Evolutionary conservation across 1,140 invertebrate genomes (phyloP), one percentile per base, ranked within the genome.

Genomic region (Aleiodes sp.): DNA sequence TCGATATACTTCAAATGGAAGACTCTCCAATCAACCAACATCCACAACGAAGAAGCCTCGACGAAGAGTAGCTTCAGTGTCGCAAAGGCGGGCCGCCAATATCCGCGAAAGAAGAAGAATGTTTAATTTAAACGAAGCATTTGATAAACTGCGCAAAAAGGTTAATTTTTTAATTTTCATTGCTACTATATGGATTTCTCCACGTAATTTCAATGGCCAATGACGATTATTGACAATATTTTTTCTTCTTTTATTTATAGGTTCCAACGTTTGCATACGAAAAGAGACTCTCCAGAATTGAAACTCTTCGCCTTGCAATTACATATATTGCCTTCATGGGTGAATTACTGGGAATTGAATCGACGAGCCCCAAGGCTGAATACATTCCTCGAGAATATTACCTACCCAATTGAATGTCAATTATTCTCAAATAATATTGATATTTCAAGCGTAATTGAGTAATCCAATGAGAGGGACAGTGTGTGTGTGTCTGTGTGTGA

Each of bases 241-340:
- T 10, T 24, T 9, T 29, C 4, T 3, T 28, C 39, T 28, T 4
- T 46, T 46, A 43, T 60, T 33, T 37, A 73, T 67, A 92, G 90
- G 97, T 99, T 9, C 98, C 98, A 21, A 99, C 98, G 0, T 99
- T 99, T 83, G 98, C 98, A 0, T 99, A 99, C 79, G 98, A 99
- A 83, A 99, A 99, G 82, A 90, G 98, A 0, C 89, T 99, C 0
- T 99, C 98, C 0, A 94, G 98, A 77, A 99, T 99, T 76, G 98
- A 99, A 87, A 99, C 98, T 0, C 87, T 99, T 0, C 90, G 97
- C 0, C 86, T 99, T 75, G 98, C 98, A 7, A 99, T 99, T 74
- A 98, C 97, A 8, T 99, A 99, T 84, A 99, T 99, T 73, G 94
- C 94, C 33, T 97, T 99, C 82, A 97, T 99, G 92, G 91, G 94